phyloP scores from a whole-genome alignment of 2,888 invertebrate species.

The Ctenicera cuprea region DNA sequence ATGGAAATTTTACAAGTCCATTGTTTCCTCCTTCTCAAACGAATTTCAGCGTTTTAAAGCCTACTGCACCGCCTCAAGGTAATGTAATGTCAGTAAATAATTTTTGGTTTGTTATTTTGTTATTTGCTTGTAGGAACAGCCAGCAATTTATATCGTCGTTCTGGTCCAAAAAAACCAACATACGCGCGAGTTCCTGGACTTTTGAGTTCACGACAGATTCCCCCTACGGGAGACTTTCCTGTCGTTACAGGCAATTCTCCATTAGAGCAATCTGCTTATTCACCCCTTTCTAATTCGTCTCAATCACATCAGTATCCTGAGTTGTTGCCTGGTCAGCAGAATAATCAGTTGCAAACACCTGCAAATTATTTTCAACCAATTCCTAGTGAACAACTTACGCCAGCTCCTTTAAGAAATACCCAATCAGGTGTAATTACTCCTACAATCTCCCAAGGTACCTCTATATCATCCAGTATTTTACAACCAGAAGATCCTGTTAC shows the following conservation, averaged over 20 bases:
- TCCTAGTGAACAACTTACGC: slow-evolving; percentile 17
- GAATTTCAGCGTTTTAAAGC: slow-evolving; percentile 14
- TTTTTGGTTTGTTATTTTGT: neutral
- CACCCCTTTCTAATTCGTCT: slow-evolving; percentile 20
- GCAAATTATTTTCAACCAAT: slow-evolving; percentile 52
- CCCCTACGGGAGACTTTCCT: neutral
- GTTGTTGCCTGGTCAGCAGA: neutral
- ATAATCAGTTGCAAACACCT: slow-evolving; percentile 38
- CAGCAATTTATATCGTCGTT: slow-evolving; percentile 80
- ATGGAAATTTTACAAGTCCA: slow-evolving; percentile 10
- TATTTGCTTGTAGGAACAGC: slow-evolving; percentile 60
- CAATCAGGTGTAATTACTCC: slow-evolving; percentile 13
- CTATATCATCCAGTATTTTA: slow-evolving; percentile 27
- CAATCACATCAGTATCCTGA: neutral
- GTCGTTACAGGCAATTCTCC: neutral
- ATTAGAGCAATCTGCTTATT: slow-evolving; percentile 38
- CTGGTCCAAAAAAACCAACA: slow-evolving; percentile 80
- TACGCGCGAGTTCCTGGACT: slow-evolving; percentile 89
- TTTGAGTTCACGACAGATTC: slow-evolving; percentile 54
- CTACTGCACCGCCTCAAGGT: slow-evolving; percentile 13
- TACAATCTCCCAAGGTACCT: neutral
- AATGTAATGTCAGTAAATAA: neutral
- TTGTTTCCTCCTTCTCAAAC: slow-evolving; percentile 10
- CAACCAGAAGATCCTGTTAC: slow-evolving; percentile 27
- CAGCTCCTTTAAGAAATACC: neutral